Base-by-base conservation (phyloP, 2,113 vertebrate species). In the Machaerirhynchus nigripectus region DNA sequence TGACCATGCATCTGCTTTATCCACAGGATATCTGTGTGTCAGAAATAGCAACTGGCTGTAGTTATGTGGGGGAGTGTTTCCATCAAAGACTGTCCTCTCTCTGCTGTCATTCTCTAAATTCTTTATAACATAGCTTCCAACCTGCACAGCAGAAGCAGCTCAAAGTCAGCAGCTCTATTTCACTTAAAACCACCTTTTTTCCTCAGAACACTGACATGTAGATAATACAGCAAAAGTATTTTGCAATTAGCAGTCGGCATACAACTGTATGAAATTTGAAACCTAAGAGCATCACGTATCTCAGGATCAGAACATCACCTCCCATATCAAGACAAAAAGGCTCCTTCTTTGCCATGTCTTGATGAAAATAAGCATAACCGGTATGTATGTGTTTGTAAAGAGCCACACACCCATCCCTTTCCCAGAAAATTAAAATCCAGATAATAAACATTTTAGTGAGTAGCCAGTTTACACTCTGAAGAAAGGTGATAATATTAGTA, bases 351-450 rank as follows among this genome's bases (percentile, higher is more conserved):
- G 37, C 42, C 14, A 26, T 7, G 21, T 6, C 1, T 28, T 59
- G 47, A 59, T 27, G 73, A 93, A 85, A 78, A 47, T n/a, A 78
- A 87, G 5, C 19, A 47, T 30, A 67, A 70, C 8, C 0, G 3
- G 1, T 37, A 14, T 35, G 19, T 37, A 28, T 11, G 4, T 35
- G 14, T 31, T 81, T 76, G 68, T 44, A 56, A 91, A 52, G n/a
- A 81, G 19, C 8, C 27, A 55, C 3, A 0, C 6, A 42, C 5
- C 4, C 7, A 20, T 42, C 16, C 2, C 1, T 85, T n/a, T 73
- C 27, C 19, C 3, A 37, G 35, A 64, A 80, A 92, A 67, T 84
- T 65, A 86, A 84, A 96, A 56, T 84, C 33, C 40, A n/a, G 46
- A 10, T 68, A 57, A 59, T 57, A 64, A 88, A 73, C 5, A 53